Evolutionary conservation across 1,140 invertebrate species (phyloP).

Genomic region (Papilio xuthus): DNA sequence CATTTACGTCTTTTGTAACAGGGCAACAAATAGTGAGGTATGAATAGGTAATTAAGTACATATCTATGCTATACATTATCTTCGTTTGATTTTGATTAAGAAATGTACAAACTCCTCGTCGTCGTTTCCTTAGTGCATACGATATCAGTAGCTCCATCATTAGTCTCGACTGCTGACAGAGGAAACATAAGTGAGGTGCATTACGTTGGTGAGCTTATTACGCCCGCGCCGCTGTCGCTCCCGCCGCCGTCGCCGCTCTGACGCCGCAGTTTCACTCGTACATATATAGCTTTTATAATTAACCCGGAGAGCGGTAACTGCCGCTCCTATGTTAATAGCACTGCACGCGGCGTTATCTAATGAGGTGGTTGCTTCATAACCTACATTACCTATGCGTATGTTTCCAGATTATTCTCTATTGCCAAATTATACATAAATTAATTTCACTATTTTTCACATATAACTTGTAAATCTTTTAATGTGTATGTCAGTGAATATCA

Average conservation of each 20-base stretch:
- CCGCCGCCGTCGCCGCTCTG: neutral
- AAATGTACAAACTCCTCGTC: neutral
- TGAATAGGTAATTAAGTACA: neutral
- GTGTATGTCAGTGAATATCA: too few relatives aligned
- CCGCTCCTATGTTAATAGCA: constrained; percentile 3
- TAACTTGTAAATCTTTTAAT: neutral
- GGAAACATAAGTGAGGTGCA: neutral
- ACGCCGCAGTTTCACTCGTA: constrained; percentile 7
- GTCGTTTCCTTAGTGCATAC: neutral
- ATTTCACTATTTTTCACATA: neutral
- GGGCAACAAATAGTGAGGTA: neutral
- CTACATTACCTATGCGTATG: neutral
- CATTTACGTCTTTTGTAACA: neutral
- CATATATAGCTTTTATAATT: constrained; percentile 3
- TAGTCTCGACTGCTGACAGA: neutral
- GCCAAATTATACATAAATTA: neutral
- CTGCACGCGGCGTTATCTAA: neutral
- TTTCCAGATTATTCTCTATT: neutral
- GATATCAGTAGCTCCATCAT: neutral
- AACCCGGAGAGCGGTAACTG: constrained; percentile 7
- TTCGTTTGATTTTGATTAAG: neutral
- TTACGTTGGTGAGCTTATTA: neutral
- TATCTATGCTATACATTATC: neutral
- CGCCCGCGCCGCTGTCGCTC: neutral
- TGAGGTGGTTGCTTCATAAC: constrained; percentile 2